phyloP scores from a whole-genome alignment of 2,888 invertebrate genomes.

The Julus scandinavius region DNA sequence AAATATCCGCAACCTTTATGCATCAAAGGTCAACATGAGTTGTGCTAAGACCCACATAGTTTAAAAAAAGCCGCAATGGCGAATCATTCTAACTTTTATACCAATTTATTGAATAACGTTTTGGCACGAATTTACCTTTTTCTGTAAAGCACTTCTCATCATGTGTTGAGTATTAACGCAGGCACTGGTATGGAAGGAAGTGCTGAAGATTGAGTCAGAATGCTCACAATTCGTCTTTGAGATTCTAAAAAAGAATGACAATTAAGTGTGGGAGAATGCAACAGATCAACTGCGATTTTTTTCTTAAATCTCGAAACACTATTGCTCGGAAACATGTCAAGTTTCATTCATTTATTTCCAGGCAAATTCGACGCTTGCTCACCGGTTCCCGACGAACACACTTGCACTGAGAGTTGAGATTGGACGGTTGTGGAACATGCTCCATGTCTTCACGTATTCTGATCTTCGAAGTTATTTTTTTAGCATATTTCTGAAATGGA shows the following conservation, averaged over 20 bases:
- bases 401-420: conserved; percentile 41
- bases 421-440: conserved; percentile 48
- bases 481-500: conserved; percentile 50
- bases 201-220: background rate
- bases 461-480: background rate
- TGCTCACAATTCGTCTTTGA: conserved; percentile 42
- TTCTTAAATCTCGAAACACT: background rate
- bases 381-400: conserved; percentile 9
- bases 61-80: too few relatives aligned
- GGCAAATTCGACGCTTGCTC: background rate
- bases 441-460: conserved; percentile 53
- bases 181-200: background rate
- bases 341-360: background rate
- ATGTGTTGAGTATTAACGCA: background rate
- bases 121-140: background rate
- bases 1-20: too few relatives aligned
- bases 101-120: background rate
- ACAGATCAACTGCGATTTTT: background rate
- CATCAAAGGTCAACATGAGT: too few relatives aligned
- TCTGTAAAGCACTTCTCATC: background rate
- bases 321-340: too few relatives aligned
- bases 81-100: background rate
- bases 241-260: background rate
- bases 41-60: too few relatives aligned
- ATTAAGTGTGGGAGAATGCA: background rate